Percentiles rank a stretch among this genome's conserved stretches.
phyloP scores from a whole-genome alignment of 2,113 vertebrate species.

The Leptosomus discolor region DNA sequence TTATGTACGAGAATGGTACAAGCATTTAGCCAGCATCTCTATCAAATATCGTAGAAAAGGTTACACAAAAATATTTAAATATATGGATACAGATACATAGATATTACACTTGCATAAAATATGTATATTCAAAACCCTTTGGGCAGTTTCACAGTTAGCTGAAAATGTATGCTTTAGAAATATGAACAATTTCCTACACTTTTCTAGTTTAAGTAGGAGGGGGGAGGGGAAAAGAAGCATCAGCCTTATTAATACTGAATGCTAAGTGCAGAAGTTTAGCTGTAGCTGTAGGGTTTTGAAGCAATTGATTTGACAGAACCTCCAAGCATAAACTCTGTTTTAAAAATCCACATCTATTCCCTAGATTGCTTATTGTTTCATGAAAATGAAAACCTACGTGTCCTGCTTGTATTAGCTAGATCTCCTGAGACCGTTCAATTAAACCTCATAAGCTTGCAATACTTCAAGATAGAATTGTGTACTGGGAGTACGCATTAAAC shows the following conservation, averaged over 20 bases:
- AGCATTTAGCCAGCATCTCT: constrained; percentile 60
- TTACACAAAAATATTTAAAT: constrained; percentile 76
- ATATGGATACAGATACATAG: constrained; percentile 60
- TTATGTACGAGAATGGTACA: constrained; percentile 38
- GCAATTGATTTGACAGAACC: constrained; percentile 79
- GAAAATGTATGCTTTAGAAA: constrained; percentile 69
- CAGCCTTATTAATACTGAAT: constrained; percentile 76
- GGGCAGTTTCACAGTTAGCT: constrained; percentile 71
- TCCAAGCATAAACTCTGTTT: constrained; percentile 66
- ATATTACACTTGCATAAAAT: constrained; percentile 63
- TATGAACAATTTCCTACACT: constrained; percentile 65
- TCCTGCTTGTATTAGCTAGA: constrained; percentile 50
- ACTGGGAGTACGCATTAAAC: constrained; percentile 18
- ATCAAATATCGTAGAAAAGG: constrained; percentile 72
- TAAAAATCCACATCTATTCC: constrained; percentile 70
- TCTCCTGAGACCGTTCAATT: constrained; percentile 50
- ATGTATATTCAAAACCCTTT: constrained; percentile 69
- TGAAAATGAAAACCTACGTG: constrained; percentile 55
- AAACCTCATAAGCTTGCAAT: constrained; percentile 35
- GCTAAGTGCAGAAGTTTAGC: constrained; percentile 75
- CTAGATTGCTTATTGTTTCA: constrained; percentile 70
- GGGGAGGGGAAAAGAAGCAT: constrained; percentile 70
- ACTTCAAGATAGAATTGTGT: constrained; percentile 16
- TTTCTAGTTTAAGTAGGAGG: constrained; percentile 18
- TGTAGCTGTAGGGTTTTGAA: constrained; percentile 75